Conservation (phyloP, 2,113 vertebrate genomes). For the Saguinus imperator region DNA sequence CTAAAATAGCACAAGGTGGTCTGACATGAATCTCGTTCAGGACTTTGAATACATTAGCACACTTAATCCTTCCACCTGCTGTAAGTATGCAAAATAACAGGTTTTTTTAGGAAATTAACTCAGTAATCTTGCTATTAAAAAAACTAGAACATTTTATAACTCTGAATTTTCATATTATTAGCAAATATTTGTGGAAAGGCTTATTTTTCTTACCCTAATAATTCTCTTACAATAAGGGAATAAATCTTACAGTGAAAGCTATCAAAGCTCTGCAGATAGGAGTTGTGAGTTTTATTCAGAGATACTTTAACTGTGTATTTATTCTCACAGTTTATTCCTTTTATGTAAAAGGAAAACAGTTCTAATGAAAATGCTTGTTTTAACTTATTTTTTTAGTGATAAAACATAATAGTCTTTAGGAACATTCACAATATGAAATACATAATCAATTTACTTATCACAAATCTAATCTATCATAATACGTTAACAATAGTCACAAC, state of each 20-base stretch:
- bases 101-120: slow-evolving; percentile 11
- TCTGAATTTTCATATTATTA: slow-evolving; percentile 11
- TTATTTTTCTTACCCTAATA: not conserved
- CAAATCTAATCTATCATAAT: not conserved
- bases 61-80: slow-evolving; percentile 73
- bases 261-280: not conserved
- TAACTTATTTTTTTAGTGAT: not conserved
- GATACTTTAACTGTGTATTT: not conserved
- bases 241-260: not conserved
- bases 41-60: slow-evolving; percentile 75
- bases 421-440: not conserved
- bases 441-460: slow-evolving; percentile 12
- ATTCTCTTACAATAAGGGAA: slow-evolving; percentile 25
- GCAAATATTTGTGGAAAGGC: not conserved
- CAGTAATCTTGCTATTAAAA: slow-evolving; percentile 14
- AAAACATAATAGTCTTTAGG: slow-evolving; percentile 8
- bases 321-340: not conserved
- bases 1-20: slow-evolving; percentile 66
- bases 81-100: slow-evolving; percentile 38
- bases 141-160: slow-evolving; percentile 26
- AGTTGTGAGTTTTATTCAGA: not conserved
- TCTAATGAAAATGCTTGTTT: slow-evolving; percentile 29
- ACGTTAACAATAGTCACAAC: not conserved
- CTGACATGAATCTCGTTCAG: slow-evolving; percentile 65
- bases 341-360: slow-evolving; percentile 36